These are phyloP conservation scores for Australoheros scitulus DNA, from an alignment of 2,113 vertebrate genomes.

Conservation along the genomic window DNA sequence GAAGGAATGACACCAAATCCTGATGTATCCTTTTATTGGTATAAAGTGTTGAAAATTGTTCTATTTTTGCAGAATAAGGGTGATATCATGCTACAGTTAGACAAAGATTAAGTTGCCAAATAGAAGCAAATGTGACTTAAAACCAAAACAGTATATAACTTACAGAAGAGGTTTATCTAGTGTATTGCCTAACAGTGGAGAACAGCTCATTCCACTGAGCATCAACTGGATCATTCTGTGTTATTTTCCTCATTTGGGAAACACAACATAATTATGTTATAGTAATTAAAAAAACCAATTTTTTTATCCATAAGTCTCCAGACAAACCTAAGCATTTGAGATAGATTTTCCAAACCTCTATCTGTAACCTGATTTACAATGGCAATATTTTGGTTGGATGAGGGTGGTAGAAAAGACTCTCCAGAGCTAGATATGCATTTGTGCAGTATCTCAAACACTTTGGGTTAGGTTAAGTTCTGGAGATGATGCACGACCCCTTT, in stretches of 20 bases:
- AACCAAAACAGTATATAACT: background rate
- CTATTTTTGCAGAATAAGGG: background rate
- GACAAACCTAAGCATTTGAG: background rate
- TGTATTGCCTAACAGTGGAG: background rate
- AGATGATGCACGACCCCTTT: too few relatives aligned
- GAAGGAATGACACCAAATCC: background rate
- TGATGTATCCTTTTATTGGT: background rate
- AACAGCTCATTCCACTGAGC: background rate
- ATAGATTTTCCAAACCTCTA: background rate
- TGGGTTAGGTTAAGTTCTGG: too few relatives aligned
- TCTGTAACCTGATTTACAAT: background rate
- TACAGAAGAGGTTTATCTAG: background rate
- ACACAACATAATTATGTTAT: background rate
- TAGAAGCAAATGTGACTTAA: background rate
- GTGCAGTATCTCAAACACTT: background rate
- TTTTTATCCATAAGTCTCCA: background rate
- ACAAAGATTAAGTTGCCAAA: background rate
- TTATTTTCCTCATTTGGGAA: background rate
- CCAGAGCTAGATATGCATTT: background rate
- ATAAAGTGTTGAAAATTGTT: background rate
- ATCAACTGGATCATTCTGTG: background rate
- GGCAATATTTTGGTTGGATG: background rate
- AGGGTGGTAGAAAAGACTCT: background rate
- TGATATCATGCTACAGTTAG: background rate
- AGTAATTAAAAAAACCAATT: too few relatives aligned